Conservation (phyloP, 2,797 vertebrate genomes). For the Cryptoblepharus egeriae region DNA sequence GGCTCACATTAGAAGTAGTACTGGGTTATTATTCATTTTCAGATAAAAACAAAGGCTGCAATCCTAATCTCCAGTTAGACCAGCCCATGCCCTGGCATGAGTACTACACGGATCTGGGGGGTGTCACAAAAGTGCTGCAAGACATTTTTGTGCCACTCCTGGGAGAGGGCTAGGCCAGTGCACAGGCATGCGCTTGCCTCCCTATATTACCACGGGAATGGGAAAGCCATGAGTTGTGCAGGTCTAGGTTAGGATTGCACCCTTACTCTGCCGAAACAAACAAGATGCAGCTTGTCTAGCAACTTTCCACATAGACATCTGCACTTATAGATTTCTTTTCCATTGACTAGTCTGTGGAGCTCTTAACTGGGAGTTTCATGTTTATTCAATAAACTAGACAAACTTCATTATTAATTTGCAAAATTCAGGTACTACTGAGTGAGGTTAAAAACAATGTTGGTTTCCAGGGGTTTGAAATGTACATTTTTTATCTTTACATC, state of each 20-base stretch:
- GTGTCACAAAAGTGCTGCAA: too few relatives aligned
- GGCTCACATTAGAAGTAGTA: too few relatives aligned
- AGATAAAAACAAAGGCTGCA: constrained; percentile 12
- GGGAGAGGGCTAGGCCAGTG: too few relatives aligned
- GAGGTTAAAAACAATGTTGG: neutral
- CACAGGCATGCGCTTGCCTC: too few relatives aligned
- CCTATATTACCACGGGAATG: too few relatives aligned
- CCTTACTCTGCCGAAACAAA: constrained; percentile 12
- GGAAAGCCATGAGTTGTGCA: too few relatives aligned
- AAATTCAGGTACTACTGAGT: neutral
- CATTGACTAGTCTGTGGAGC: neutral
- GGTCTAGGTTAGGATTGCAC: too few relatives aligned
- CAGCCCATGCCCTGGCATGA: too few relatives aligned
- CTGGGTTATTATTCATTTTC: neutral
- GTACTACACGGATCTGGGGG: too few relatives aligned
- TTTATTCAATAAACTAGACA: neutral
- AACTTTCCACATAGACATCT: neutral
- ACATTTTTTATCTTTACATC: neutral
- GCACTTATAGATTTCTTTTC: neutral
- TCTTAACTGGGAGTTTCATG: neutral
- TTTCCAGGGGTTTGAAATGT: neutral
- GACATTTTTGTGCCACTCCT: too few relatives aligned
- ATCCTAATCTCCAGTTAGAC: too few relatives aligned
- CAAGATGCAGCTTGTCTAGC: neutral
- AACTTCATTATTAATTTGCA: neutral